Conservation (phyloP, 2,113 vertebrate genomes). For the Sinocyclocheilus anshuiensis region DNA sequence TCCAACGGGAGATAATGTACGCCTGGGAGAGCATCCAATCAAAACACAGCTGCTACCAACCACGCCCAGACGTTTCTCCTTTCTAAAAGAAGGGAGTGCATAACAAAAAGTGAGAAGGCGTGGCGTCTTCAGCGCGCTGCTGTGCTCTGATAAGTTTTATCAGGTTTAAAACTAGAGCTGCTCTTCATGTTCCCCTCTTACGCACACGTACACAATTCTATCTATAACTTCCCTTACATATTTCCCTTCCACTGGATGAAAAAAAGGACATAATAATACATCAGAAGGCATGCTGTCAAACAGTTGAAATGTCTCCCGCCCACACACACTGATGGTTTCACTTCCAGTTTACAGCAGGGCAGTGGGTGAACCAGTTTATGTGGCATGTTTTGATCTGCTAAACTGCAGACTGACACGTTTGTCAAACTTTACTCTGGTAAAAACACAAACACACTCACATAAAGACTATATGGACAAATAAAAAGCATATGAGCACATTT, state of each 20-base stretch:
- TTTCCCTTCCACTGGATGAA: background rate
- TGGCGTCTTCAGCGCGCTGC: slow-evolving; percentile 38
- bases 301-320: slow-evolving; percentile 28
- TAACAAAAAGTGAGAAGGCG: slow-evolving; percentile 46
- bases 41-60: slow-evolving; percentile 64
- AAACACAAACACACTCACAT: background rate
- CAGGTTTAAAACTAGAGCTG: slow-evolving; percentile 9
- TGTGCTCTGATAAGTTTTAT: slow-evolving; percentile 50
- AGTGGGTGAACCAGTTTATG: background rate
- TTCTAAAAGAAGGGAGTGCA: slow-evolving; percentile 30
- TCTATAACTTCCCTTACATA: slow-evolving; percentile 9
- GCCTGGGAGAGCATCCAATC: slow-evolving; percentile 70
- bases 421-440: background rate
- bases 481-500: background rate
- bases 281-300: background rate
- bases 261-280: background rate
- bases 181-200: slow-evolving; percentile 4
- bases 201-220: slow-evolving; percentile 10
- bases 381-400: background rate
- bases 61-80: slow-evolving; percentile 64
- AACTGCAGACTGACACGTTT: background rate
- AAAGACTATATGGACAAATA: background rate
- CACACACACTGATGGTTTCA: slow-evolving; percentile 28
- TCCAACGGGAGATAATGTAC: slow-evolving; percentile 82
- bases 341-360: slow-evolving; percentile 28